phyloP scores from a whole-genome alignment of 2,888 invertebrate genomes.

The Lottia scabra region DNA sequence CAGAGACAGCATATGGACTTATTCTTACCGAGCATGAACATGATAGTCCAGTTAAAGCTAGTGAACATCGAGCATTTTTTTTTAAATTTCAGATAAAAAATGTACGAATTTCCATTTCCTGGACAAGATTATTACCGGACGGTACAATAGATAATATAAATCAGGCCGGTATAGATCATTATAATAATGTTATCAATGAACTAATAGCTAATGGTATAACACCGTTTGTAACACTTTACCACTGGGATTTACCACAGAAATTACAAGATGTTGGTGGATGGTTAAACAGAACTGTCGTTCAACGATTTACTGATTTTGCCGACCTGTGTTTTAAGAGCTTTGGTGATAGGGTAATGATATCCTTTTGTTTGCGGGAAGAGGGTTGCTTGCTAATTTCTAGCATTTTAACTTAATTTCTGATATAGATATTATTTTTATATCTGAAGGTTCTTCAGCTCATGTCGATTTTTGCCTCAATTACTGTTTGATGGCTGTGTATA shows the following conservation, averaged over 20 bases:
- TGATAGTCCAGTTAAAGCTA: no score
- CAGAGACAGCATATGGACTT: no score
- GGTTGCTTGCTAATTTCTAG: no score
- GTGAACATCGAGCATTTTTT: no score
- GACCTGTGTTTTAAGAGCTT: constrained; percentile 61
- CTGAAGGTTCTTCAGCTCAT: no score
- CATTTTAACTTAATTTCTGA: no score
- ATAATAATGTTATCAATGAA: constrained; percentile 80
- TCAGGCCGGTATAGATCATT: constrained; percentile 80
- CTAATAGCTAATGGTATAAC: constrained; percentile 74
- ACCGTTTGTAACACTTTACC: constrained; percentile 74
- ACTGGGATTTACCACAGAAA: constrained; percentile 68
- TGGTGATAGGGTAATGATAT: constrained; percentile 59
- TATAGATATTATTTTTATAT: no score
- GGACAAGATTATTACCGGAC: constrained; percentile 81
- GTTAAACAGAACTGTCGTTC: constrained; percentile 46
- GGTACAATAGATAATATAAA: constrained; percentile 71
- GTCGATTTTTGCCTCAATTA: no score
- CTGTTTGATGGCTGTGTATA: no score
- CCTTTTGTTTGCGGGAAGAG: no score
- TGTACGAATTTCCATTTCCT: constrained; percentile 73
- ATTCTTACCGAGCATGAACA: no score
- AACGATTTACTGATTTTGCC: constrained; percentile 65
- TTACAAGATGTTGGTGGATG: constrained; percentile 69
- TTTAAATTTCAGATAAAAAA: constrained; percentile 38